Evolutionary conservation across 2,113 vertebrate species (phyloP).

Genomic region (Brachyhypopomus occidentalis): DNA sequence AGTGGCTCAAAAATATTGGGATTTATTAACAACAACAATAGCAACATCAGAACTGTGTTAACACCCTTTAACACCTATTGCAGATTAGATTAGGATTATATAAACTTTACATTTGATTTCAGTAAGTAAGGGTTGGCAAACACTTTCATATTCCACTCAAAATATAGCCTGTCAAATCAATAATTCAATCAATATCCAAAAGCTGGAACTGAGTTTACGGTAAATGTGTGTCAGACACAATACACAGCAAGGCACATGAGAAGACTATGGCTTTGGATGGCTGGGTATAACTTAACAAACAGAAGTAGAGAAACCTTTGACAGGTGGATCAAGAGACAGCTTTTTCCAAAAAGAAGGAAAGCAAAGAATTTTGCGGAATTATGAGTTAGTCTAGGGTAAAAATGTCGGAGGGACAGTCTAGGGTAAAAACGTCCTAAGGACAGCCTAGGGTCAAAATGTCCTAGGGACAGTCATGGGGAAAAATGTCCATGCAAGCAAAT

Average conservation of each 20-base stretch:
- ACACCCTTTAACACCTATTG: background rate
- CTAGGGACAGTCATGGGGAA: background rate
- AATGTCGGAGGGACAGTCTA: background rate
- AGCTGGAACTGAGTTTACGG: constrained; percentile 47
- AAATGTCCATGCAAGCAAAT: constrained; percentile 49
- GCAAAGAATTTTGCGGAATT: constrained; percentile 42
- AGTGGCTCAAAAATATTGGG: background rate
- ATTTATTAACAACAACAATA: too few species aligned
- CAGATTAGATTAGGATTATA: background rate
- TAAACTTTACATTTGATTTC: background rate
- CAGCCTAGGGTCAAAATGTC: too few species aligned
- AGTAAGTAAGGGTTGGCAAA: constrained; percentile 65
- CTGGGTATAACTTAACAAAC: constrained; percentile 32
- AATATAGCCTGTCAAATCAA: constrained; percentile 25
- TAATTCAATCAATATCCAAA: constrained; percentile 24
- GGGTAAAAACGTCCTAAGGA: too few species aligned
- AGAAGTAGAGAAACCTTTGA: constrained; percentile 26
- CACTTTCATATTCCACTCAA: constrained; percentile 58
- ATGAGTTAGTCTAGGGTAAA: constrained; percentile 46
- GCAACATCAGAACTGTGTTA: too few species aligned
- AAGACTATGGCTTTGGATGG: constrained; percentile 48
- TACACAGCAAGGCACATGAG: constrained; percentile 53
- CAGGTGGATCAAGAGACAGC: constrained; percentile 48
- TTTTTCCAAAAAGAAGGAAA: constrained; percentile 47
- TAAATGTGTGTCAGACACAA: constrained; percentile 57